phyloP scores from a whole-genome alignment of 2,113 vertebrate genomes.

The Anhinga anhinga region DNA sequence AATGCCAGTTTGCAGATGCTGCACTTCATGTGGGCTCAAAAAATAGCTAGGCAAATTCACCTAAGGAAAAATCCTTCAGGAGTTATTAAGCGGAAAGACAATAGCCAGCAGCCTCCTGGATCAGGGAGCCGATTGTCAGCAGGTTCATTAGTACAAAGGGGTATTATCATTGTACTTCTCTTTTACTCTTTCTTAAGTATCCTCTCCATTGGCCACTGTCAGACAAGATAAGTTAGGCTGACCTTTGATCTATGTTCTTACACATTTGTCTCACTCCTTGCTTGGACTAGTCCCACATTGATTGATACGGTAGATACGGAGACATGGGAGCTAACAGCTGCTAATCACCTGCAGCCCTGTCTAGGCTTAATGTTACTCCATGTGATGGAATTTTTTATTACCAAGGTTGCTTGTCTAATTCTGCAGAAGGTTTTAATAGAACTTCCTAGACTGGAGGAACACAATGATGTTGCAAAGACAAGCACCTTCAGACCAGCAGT shows the following conservation, averaged over 20 bases:
- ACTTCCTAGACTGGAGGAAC: background rate
- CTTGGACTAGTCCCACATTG: background rate
- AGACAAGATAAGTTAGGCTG: background rate
- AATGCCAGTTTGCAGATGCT: background rate
- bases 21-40: background rate
- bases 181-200: background rate
- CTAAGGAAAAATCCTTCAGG: background rate
- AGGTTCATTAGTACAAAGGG: background rate
- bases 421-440: background rate
- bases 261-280: background rate
- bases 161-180: background rate
- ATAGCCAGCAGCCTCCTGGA: background rate
- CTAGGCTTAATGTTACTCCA: background rate
- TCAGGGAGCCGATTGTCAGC: background rate
- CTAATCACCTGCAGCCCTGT: background rate
- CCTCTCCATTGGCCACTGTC: background rate
- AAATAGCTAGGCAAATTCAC: background rate
- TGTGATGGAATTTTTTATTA: background rate
- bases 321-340: background rate
- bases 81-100: background rate
- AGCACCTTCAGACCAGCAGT: background rate
- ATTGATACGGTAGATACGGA: background rate
- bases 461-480: background rate
- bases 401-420: background rate
- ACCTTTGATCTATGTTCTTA: background rate